A percentile compares a stretch with the other conserved stretches of the same genome.
Evolutionary conservation across 2,888 invertebrate species (phyloP).

Genomic region (Hydrotaea cyrtoneurina): DNA sequence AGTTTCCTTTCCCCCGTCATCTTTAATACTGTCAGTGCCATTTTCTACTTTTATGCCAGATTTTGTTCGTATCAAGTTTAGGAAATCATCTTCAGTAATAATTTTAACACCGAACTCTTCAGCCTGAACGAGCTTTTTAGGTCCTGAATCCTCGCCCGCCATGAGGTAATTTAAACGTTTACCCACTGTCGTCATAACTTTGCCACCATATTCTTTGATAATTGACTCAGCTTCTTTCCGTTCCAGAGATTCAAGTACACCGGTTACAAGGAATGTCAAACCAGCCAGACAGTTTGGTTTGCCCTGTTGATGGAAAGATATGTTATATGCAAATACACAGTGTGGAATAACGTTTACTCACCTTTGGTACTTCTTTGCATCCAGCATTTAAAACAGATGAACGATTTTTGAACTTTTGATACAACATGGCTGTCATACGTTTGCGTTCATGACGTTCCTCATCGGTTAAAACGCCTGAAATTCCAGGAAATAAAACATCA

Average conservation of each 20-base stretch:
- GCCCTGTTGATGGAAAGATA: constrained; percentile 82
- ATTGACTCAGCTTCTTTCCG: constrained; percentile 89
- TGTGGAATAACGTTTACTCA: constrained; percentile 74
- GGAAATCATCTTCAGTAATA: constrained; percentile 90
- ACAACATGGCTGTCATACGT: constrained; percentile 85
- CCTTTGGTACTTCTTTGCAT: constrained; percentile 90
- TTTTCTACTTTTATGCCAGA: constrained; percentile 78
- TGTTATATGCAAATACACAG: background rate
- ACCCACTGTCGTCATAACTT: constrained; percentile 87
- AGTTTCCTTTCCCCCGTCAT: constrained; percentile 35
- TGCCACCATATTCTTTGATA: constrained; percentile 90
- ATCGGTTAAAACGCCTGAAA: constrained; percentile 80
- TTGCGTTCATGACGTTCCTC: constrained; percentile 87
- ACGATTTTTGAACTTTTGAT: constrained; percentile 89
- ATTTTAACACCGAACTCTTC: constrained; percentile 86
- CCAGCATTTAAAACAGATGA: constrained; percentile 92
- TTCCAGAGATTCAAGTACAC: constrained; percentile 93
- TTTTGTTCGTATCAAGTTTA: constrained; percentile 87
- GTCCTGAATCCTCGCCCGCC: constrained; percentile 92
- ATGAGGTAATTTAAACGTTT: constrained; percentile 91
- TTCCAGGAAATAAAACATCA: background rate
- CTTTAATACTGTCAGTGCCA: background rate
- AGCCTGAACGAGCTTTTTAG: constrained; percentile 90
- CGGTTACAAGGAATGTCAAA: constrained; percentile 89
- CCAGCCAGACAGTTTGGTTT: constrained; percentile 87